Evolutionary conservation across 2,113 vertebrate species (phyloP), one percentile per base, ranked within the genome.

Genomic region (Chaetura pelagica): DNA sequence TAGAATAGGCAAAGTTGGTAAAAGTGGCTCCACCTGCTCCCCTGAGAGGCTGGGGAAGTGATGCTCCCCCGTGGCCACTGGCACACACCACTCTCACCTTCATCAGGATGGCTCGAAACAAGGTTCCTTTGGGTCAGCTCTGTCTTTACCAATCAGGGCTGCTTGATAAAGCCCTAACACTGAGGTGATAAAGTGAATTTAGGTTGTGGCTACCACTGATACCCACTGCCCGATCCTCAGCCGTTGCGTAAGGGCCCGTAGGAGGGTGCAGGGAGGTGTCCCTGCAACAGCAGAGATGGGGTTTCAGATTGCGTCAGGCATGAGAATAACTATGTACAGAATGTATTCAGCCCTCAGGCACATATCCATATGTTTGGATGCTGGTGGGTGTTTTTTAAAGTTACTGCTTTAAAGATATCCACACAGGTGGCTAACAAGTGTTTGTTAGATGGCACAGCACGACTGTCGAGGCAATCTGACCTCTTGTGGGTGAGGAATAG

Each of bases 341-440:
- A 93, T 75, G 57, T 78, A 86, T 93, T 89, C 90, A 96, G 84
- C 96, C 92, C 46, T 86, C 86, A 92, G 90, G 86, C 88, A 89
- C 51, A 62, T 90, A 96, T 95, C 93, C 88, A 73, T 96, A 92
- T 95, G 93, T 95, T 96, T 93, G 85, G 73, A 93, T 89, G 91
- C 64, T 94, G 83, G 90, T 96, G 94, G 94, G 94, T 96, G 93
- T 96, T 96, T 96, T 95, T 86, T 80, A 93, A 94, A 94, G 93
- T 75, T 95, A 46, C 85, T 93, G 52, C 81, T 92, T 96, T 92
- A 97, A 96, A 96, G 87, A 95, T 92, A 95, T 51, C 92, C 46
- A 90, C 86, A 78, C 86, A 96, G 94, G 94, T 96, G 94, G 92
- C 85, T 93, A 90, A 63, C 83, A 82, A 93, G 76, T 24, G 2